Percentiles rank a stretch among this genome's conserved stretches.
Evolutionary conservation across 1,140 invertebrate genomes (phyloP).

Genomic region (Paramacrobiotus metropolitanus): DNA sequence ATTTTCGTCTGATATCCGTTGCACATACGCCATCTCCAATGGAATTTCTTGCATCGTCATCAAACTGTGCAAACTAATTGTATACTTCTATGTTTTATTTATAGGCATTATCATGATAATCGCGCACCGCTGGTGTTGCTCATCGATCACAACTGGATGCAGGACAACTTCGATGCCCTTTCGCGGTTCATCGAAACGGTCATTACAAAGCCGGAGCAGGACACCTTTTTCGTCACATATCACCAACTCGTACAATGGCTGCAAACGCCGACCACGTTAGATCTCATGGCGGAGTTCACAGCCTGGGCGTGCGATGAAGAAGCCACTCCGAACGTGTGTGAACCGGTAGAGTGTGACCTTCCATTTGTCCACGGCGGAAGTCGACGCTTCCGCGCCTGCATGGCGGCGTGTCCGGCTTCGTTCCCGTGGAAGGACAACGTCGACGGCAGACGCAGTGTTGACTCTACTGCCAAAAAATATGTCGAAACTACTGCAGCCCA

Average conservation of each 20-base stretch:
- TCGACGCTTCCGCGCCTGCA: slow-evolving; percentile 1
- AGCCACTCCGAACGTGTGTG: neutral
- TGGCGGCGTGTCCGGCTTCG: neutral
- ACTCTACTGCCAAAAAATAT: neutral
- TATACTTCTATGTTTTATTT: neutral
- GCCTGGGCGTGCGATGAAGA: slow-evolving; percentile 1
- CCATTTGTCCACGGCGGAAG: neutral
- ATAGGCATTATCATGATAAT: slow-evolving; percentile 35
- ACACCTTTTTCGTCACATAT: neutral
- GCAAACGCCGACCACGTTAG: neutral
- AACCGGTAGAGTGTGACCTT: neutral
- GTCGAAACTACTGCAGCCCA: neutral
- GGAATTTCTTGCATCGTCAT: neutral
- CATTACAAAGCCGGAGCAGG: slow-evolving; percentile 2
- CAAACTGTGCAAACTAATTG: neutral
- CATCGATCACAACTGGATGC: slow-evolving; percentile 84
- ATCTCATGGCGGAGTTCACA: neutral
- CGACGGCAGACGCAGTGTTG: neutral
- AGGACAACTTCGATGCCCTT: slow-evolving; percentile 27
- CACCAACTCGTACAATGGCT: neutral
- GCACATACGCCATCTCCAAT: neutral
- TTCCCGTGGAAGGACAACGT: slow-evolving; percentile 5
- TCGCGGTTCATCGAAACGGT: slow-evolving; percentile 1
- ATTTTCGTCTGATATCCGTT: neutral
- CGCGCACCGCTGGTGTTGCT: slow-evolving; percentile 76